Evolutionary conservation across 2,113 vertebrate species (phyloP).

Genomic region (Spilogale gracilis): DNA sequence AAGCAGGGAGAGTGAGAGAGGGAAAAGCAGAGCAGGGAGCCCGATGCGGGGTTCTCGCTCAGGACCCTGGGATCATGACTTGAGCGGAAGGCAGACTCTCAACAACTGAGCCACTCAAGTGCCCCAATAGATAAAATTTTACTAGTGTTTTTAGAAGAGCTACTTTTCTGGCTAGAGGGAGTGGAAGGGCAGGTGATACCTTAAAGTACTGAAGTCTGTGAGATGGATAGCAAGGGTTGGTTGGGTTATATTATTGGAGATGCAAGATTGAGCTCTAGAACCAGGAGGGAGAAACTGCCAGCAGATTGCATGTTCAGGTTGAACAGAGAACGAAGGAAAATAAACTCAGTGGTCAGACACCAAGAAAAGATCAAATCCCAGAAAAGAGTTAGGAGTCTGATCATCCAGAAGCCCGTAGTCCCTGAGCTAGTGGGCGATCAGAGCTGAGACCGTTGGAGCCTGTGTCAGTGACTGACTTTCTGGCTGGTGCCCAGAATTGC

Average conservation of each 20-base stretch:
- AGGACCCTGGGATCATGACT: no score
- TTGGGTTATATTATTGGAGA: not conserved
- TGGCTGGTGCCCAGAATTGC: not conserved
- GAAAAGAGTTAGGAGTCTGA: not conserved
- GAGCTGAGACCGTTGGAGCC: not conserved
- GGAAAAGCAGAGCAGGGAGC: no score
- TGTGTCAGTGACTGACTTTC: not conserved
- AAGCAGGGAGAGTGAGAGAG: no score
- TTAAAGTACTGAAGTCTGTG: not conserved
- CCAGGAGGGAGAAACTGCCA: not conserved
- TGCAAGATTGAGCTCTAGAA: not conserved
- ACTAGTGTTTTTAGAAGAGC: not conserved
- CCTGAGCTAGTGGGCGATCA: not conserved
- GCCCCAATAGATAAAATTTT: no score
- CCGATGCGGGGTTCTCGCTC: no score
- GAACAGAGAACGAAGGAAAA: not conserved
- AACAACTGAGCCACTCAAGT: no score
- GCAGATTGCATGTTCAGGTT: not conserved
- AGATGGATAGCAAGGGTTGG: no score
- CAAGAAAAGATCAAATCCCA: not conserved
- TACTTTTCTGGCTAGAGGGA: not conserved
- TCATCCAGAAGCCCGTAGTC: not conserved
- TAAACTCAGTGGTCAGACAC: not conserved
- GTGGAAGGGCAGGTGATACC: not conserved
- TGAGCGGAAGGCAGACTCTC: no score